These are phyloP conservation scores for Phalloptychus januarius DNA, from an alignment of 2,797 vertebrate species.

Conservation along the genomic window DNA sequence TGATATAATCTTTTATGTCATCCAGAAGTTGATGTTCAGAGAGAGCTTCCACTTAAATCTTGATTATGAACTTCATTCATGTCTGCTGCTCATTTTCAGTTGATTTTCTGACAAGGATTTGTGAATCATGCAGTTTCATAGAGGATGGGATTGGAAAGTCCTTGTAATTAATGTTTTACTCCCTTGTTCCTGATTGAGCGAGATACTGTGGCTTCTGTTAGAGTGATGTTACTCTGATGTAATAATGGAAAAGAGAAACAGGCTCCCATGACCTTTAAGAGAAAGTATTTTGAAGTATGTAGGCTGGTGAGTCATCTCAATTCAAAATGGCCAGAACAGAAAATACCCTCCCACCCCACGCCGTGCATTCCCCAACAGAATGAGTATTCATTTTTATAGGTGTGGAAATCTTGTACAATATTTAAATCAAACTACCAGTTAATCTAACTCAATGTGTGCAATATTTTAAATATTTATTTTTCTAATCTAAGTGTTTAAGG, in stretches of 20 bases:
- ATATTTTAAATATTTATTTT: background rate
- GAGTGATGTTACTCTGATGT: slow-evolving; percentile 42
- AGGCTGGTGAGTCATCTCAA: slow-evolving; percentile 20
- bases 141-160: slow-evolving; percentile 33
- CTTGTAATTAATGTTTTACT: slow-evolving; percentile 34
- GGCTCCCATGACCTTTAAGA: slow-evolving; percentile 21
- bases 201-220: slow-evolving; percentile 26
- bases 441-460: background rate
- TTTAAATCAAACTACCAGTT: background rate
- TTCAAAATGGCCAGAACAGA: slow-evolving; percentile 27
- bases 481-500: background rate
- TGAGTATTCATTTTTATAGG: background rate
- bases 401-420: background rate
- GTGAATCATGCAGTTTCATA: slow-evolving; percentile 35
- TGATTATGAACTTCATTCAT: slow-evolving; percentile 48
- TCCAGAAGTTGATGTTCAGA: slow-evolving; percentile 20
- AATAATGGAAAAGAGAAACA: slow-evolving; percentile 36
- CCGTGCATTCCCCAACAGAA: background rate
- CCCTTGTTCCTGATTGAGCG: slow-evolving; percentile 32
- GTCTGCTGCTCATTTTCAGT: slow-evolving; percentile 19
- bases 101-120: slow-evolving; percentile 17
- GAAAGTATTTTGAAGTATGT: slow-evolving; percentile 26
- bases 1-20: slow-evolving; percentile 9
- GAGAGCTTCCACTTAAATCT: slow-evolving; percentile 33
- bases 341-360: slow-evolving; percentile 21